These are phyloP conservation scores for Drosophila picticornis DNA, from an alignment of 2,888 invertebrate genomes.

Conservation along the genomic window DNA sequence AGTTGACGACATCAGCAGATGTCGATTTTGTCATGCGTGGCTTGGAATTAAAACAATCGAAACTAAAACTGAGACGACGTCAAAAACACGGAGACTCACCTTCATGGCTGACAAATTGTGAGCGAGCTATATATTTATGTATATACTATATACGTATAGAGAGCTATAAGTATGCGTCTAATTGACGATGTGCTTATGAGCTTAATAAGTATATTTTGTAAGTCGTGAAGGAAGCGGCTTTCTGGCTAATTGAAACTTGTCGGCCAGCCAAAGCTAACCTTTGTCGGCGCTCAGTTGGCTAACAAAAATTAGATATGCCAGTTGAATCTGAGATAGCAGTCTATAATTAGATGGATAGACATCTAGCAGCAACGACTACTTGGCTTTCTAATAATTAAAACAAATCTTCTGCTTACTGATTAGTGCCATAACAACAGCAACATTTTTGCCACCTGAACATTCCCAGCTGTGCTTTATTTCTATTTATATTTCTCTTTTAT, in stretches of 20 bases:
- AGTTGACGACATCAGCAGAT: slow-evolving; percentile 74
- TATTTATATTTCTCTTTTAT: neutral
- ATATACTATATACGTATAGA: neutral
- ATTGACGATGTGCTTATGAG: slow-evolving; percentile 61
- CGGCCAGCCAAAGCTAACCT: slow-evolving; percentile 38
- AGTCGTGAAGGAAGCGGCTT: slow-evolving; percentile 45
- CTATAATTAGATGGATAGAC: slow-evolving; percentile 41
- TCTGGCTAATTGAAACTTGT: slow-evolving; percentile 47
- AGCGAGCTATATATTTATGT: slow-evolving; percentile 1
- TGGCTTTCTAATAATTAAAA: slow-evolving; percentile 44
- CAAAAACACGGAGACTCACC: slow-evolving; percentile 48
- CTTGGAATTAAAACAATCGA: slow-evolving; percentile 57
- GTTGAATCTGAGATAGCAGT: slow-evolving; percentile 14
- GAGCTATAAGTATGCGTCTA: slow-evolving; percentile 40
- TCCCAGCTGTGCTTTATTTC: neutral
- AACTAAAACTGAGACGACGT: slow-evolving; percentile 22
- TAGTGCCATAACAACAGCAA: neutral
- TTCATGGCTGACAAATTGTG: slow-evolving; percentile 77
- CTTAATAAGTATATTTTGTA: slow-evolving; percentile 72
- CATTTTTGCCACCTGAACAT: slow-evolving; percentile 9
- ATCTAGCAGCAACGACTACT: neutral
- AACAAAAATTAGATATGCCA: slow-evolving; percentile 43
- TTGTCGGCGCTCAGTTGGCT: slow-evolving; percentile 38
- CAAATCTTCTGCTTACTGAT: slow-evolving; percentile 21
- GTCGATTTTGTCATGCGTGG: slow-evolving; percentile 79